A percentile compares a stretch with the other conserved stretches of the same genome.
Evolutionary conservation across 2,797 vertebrate species (phyloP).

Genomic region (Anabacerthia variegaticeps): DNA sequence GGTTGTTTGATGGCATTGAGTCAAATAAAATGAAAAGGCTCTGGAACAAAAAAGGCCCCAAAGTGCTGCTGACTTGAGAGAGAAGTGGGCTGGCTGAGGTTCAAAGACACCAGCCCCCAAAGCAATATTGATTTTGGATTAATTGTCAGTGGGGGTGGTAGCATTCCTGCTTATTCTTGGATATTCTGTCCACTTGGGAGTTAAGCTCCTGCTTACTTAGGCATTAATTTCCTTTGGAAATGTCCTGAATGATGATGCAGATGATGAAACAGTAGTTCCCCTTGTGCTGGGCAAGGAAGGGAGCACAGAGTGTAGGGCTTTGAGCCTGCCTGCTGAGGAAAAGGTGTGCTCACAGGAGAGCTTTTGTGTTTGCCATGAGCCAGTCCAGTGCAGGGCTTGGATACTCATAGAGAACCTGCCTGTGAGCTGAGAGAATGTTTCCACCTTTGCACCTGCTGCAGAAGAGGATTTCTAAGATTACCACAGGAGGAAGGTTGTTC

Average conservation of each 20-base stretch:
- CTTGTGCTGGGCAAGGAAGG: not conserved
- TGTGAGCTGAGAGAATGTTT: not conserved
- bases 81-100: not conserved
- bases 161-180: not conserved
- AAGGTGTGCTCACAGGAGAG: fast-evolving
- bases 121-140: not conserved
- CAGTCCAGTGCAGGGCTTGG: not conserved
- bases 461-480: not conserved
- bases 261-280: not conserved
- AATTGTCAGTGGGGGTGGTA: not conserved
- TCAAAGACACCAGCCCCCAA: not conserved
- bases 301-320: not conserved
- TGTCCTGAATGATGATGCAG: not conserved
- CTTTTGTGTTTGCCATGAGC: not conserved
- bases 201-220: not conserved
- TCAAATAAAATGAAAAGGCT: not conserved
- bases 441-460: not conserved
- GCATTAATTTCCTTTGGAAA: not conserved
- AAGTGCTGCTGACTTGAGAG: not conserved
- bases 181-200: not conserved
- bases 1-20: not conserved
- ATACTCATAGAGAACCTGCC: not conserved
- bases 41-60: not conserved
- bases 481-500: not conserved
- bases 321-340: not conserved